A percentile compares a stretch with the other conserved stretches of the same genome.
Evolutionary conservation across 1,140 invertebrate genomes (phyloP).

Genomic region (Globodera ellingtonae): DNA sequence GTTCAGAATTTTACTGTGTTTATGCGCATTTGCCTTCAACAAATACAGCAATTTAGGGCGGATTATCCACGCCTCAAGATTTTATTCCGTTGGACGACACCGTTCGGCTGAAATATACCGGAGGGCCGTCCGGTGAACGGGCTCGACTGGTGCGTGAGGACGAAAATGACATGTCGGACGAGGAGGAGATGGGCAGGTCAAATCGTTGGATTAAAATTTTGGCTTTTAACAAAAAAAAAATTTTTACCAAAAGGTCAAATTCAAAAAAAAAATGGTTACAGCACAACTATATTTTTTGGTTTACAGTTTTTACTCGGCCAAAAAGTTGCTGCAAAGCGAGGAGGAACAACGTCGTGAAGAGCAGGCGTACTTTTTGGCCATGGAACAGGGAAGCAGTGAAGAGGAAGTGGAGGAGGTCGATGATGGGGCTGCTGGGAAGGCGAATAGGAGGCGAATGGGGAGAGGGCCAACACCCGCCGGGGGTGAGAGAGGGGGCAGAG

Average conservation of each 20-base stretch:
- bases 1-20: too few relatives aligned
- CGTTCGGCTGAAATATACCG: constrained; percentile 20
- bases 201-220: not conserved
- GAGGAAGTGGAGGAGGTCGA: constrained; percentile 30
- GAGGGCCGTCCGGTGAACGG: constrained; percentile 29
- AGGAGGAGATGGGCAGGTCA: constrained; percentile 38
- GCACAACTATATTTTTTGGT: constrained; percentile 25
- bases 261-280: not conserved
- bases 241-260: not conserved
- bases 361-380: constrained; percentile 37
- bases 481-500: not conserved
- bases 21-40: too few relatives aligned
- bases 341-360: constrained; percentile 48
- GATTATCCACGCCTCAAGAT: constrained; percentile 12
- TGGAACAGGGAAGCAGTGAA: constrained; percentile 52
- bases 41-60: not conserved
- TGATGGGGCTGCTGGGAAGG: not conserved
- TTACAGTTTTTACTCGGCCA: constrained; percentile 48
- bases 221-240: not conserved
- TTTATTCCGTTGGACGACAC: constrained; percentile 51
- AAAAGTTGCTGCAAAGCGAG: constrained; percentile 42
- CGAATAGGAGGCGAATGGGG: constrained; percentile 10
- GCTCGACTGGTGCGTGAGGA: constrained; percentile 50
- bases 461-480: not conserved
- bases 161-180: constrained; percentile 55